phyloP scores from a whole-genome alignment of 2,888 invertebrate species.

The Megastigmus dorsalis region DNA sequence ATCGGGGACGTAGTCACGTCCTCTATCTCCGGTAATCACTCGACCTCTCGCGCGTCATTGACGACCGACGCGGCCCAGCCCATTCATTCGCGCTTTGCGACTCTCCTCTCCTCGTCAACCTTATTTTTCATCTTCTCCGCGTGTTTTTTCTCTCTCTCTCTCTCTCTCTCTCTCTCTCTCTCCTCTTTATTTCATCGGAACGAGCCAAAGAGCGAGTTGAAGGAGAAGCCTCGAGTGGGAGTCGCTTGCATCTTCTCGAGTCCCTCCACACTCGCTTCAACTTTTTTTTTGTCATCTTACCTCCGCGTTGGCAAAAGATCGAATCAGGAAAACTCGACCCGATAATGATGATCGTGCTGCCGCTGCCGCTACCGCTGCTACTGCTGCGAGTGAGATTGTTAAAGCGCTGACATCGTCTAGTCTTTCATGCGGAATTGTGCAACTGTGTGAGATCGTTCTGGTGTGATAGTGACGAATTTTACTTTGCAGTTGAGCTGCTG shows the following conservation, averaged over 20 bases:
- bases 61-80: neutral
- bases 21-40: constrained; percentile 33
- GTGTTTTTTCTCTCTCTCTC: too few species aligned
- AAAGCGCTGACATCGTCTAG: constrained; percentile 29
- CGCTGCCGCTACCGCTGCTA: too few species aligned
- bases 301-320: neutral
- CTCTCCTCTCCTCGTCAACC: constrained; percentile 4
- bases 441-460: constrained; percentile 13
- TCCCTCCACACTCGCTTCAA: neutral
- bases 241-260: neutral
- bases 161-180: neutral
- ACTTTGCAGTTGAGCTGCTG: neutral
- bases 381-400: constrained; percentile 19
- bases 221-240: neutral
- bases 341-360: constrained; percentile 30
- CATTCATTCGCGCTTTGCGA: neutral
- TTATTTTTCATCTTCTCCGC: too few species aligned
- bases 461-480: constrained; percentile 3
- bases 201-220: neutral
- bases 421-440: constrained; percentile 1
- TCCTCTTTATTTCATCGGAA: neutral
- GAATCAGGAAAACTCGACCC: constrained; percentile 27
- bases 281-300: neutral
- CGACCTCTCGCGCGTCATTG: constrained; percentile 19
- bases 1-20: constrained; percentile 48